phyloP scores from a whole-genome alignment of 1,140 invertebrate genomes.

The Ruditapes philippinarum region DNA sequence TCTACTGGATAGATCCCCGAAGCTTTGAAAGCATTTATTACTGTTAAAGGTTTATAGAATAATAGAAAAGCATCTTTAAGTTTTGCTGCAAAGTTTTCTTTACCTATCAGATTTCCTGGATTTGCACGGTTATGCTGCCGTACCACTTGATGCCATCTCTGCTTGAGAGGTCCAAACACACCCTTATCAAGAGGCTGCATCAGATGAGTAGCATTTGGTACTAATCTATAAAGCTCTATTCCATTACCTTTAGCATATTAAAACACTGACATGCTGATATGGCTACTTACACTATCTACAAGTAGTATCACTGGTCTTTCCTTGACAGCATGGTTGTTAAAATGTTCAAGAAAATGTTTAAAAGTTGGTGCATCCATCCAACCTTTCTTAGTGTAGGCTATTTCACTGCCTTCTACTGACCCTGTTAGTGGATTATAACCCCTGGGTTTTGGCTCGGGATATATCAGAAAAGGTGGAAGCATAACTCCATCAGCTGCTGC shows the following conservation, averaged over 20 bases:
- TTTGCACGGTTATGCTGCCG: conserved; percentile 27
- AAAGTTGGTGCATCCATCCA: too few relatives aligned
- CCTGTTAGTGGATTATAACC: conserved; percentile 37
- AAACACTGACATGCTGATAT: conserved; percentile 2
- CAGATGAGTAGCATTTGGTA: conserved; percentile 58
- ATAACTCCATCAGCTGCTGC: too few relatives aligned
- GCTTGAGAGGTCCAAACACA: conserved; percentile 49
- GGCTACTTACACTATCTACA: conserved; percentile 26
- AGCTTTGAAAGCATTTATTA: conserved; percentile 41
- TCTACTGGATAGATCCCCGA: conserved; percentile 55
- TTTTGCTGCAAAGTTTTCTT: too few relatives aligned
- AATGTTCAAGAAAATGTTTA: too few relatives aligned
- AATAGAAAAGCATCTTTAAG: too few relatives aligned
- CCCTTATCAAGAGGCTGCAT: conserved; percentile 61
- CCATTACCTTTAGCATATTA: background rate
- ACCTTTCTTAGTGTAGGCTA: too few relatives aligned
- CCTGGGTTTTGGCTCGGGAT: conserved; percentile 51
- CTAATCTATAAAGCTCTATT: conserved; percentile 61
- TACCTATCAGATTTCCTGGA: too few relatives aligned
- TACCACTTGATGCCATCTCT: conserved; percentile 40
- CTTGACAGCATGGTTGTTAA: too few relatives aligned
- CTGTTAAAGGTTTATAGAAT: conserved; percentile 53
- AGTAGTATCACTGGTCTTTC: conserved; percentile 53
- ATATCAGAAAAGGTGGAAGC: conserved; percentile 59
- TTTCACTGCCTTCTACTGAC: background rate